These are phyloP conservation scores for Aythya baeri DNA, from an alignment of 2,113 vertebrate genomes.

Conservation along the genomic window DNA sequence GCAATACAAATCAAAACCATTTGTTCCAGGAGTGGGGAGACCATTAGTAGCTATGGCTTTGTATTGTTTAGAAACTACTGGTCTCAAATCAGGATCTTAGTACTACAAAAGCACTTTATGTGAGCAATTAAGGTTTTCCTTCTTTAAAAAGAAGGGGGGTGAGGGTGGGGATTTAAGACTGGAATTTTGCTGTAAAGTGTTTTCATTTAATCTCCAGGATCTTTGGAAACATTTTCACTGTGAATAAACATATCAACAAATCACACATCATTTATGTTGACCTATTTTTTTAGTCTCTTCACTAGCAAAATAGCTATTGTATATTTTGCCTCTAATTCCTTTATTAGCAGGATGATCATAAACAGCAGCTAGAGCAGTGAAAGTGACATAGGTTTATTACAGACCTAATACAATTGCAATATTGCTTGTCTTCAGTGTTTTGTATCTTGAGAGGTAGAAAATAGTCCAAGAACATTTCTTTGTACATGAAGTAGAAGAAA, in stretches of 20 bases:
- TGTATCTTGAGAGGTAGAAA: not conserved
- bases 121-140: not conserved
- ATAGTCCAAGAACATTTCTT: not conserved
- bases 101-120: not conserved
- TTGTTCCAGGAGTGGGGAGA: not conserved
- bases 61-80: not conserved
- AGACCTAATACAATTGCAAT: not conserved
- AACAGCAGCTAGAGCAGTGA: not conserved
- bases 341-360: not conserved
- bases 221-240: not conserved
- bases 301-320: not conserved
- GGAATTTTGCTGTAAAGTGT: not conserved
- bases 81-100: not conserved
- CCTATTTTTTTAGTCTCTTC: not conserved
- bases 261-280: not conserved
- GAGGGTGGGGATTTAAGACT: not conserved
- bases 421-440: not conserved
- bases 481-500: not conserved
- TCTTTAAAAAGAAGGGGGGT: not conserved
- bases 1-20: not conserved
- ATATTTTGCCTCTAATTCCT: not conserved
- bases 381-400: fast-evolving
- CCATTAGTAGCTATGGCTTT: not conserved
- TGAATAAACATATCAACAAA: not conserved
- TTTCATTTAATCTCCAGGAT: not conserved